Evolutionary conservation across 2,113 vertebrate species (phyloP), one percentile per base, ranked within the genome.

Genomic region (Micromys minutus): DNA sequence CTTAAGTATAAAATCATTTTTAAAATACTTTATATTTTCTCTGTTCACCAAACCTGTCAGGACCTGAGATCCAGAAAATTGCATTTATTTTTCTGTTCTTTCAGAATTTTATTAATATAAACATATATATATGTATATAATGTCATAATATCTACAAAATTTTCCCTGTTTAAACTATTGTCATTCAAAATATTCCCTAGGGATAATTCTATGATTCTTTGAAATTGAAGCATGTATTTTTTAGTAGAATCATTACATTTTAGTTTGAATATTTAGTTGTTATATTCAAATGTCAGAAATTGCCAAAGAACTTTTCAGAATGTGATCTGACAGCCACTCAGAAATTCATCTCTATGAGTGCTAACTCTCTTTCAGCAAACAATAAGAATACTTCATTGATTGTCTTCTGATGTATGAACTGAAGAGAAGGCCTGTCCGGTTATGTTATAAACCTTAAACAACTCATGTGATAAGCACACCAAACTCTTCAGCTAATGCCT

Each of bases 161-260:
- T 87, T 89, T 21, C 34, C 19, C 87, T 86, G 81, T 81, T 93
- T 91, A 96, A 92, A 61, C 65, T 16, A 65, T n/a, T 77, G 34
- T 74, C 65, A 92, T 90, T 84, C 67, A 93, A 92, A 91, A 39
- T 81, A 71, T 77, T 42, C 31, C 85, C 88, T 91, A 29, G 31
- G 10, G 8, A 81, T 74, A 95, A 93, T 34, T 81, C 65, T 95
- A 45, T 90, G 95, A 86, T 55, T 63, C 29, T 84, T 95, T 90
- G n/a, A 4, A 87, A 92, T 21, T 72, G 26, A 92, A 95, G 22
- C 36, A 83, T 34, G n/a, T 22, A 71, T 93, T 85, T 74, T 59
- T 86, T 47, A 84, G n/a, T 89, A 77, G n/a, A 93, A 57, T 87
- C 69, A 85, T 47, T 90, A 10, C 69, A 90, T 42, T 76, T 95